phyloP scores from a whole-genome alignment of 35 echinoderm and acorn worm genomes.

The Ophiothrix spiculata region DNA sequence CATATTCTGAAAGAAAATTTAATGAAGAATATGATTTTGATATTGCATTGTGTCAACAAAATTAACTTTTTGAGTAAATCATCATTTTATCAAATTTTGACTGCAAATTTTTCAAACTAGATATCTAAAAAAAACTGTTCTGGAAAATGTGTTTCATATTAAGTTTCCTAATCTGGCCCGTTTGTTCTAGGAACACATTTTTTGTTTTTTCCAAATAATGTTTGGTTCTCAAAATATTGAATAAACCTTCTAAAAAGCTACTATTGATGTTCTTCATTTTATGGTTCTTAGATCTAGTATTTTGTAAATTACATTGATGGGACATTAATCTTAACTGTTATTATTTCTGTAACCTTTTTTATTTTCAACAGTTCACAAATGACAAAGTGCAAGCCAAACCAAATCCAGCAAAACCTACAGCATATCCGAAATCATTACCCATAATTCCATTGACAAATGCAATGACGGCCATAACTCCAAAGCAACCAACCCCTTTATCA shows the following conservation, averaged over 20 bases:
- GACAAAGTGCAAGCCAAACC: conserved; percentile 1
- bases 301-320: neutral
- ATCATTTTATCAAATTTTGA: no score
- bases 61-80: no score
- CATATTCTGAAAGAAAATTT: no score
- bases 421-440: conserved; percentile 40
- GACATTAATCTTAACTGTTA: neutral
- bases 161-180: no score
- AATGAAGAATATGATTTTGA: no score
- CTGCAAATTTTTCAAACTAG: no score
- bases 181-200: no score
- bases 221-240: no score
- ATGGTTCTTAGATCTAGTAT: neutral
- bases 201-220: no score
- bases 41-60: no score
- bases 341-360: neutral
- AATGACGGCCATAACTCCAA: conserved; percentile 62
- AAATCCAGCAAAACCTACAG: conserved; percentile 4
- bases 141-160: no score
- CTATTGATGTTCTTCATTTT: neutral
- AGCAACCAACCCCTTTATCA: conserved; percentile 31
- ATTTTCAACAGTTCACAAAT: conserved; percentile 28
- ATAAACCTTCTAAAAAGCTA: neutral
- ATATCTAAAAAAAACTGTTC: no score
- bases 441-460: conserved; percentile 55